These are phyloP conservation scores for Diadumene lineata DNA, from an alignment of 92 coral and sea anemone species.

Conservation along the genomic window DNA sequence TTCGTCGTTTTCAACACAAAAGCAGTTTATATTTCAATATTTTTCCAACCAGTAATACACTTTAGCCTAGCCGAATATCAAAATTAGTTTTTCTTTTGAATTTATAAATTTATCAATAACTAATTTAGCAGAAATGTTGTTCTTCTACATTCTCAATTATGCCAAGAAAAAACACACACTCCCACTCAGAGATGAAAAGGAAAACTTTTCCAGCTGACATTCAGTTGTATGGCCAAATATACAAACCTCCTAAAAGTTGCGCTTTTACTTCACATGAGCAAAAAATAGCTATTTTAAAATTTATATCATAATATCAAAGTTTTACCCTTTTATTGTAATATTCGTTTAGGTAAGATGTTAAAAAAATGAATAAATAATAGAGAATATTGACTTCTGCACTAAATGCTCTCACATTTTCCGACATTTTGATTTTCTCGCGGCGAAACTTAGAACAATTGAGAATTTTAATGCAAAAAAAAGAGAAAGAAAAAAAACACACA, in stretches of 20 bases:
- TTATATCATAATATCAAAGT: background rate
- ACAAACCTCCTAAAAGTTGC: no score
- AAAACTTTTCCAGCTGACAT: conserved; percentile 27
- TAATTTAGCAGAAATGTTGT: conserved; percentile 16
- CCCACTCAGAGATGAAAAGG: conserved; percentile 19
- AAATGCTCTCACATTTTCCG: background rate
- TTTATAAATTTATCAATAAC: conserved; percentile 17
- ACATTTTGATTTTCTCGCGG: conserved; percentile 7
- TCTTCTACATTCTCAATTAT: conserved; percentile 16
- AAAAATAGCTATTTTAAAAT: background rate
- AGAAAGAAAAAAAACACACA: no score
- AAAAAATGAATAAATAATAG: conserved; percentile 16
- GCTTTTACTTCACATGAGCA: no score
- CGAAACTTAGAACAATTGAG: background rate
- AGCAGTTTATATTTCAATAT: background rate
- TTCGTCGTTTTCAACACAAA: background rate
- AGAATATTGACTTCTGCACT: background rate
- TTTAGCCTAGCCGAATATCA: background rate
- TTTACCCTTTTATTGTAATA: background rate
- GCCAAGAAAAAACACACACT: conserved; percentile 16
- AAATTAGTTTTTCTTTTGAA: background rate
- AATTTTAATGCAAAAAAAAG: background rate
- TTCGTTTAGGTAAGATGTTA: conserved; percentile 18
- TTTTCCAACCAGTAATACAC: background rate
- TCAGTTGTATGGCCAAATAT: no score